phyloP scores from a whole-genome alignment of 2,113 vertebrate genomes.

The Danionella cerebrum region DNA sequence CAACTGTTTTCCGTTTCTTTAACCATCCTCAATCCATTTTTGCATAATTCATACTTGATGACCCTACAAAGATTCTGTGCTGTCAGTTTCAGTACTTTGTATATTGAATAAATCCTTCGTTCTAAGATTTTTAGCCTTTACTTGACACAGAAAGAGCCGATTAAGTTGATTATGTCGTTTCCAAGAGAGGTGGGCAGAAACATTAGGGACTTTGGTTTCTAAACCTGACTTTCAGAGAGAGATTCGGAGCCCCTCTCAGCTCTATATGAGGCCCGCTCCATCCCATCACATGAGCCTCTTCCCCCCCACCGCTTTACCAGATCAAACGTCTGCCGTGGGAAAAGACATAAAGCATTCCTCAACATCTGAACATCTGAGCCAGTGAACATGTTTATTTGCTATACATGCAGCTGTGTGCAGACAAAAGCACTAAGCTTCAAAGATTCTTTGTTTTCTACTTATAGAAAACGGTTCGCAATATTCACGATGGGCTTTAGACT shows the following conservation, averaged over 20 bases:
- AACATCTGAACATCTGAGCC: constrained; percentile 31
- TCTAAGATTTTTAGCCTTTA: constrained; percentile 11
- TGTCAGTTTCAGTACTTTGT: no score
- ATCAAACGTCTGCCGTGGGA: constrained; percentile 41
- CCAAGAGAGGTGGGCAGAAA: no score
- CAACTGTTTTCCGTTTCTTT: no score
- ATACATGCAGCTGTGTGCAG: constrained; percentile 52
- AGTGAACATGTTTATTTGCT: constrained; percentile 47
- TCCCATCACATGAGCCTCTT: constrained; percentile 38
- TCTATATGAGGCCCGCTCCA: constrained; percentile 10
- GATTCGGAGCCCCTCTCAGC: not conserved
- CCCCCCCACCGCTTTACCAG: constrained; percentile 36
- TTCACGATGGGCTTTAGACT: constrained; percentile 5
- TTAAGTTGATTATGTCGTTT: constrained; percentile 59
- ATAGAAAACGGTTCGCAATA: not conserved
- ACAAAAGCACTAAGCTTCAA: constrained; percentile 30
- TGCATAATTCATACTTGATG: no score
- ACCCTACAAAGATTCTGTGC: no score
- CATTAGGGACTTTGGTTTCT: no score
- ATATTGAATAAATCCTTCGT: constrained; percentile 23
- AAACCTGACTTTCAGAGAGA: no score
- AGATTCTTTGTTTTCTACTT: constrained; percentile 14
- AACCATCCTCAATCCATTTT: no score
- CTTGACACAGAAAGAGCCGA: constrained; percentile 45
- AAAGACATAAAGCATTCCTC: constrained; percentile 23